These are phyloP conservation scores for Sciurus carolinensis DNA, from an alignment of 2,797 vertebrate genomes.

Conservation along the genomic window DNA sequence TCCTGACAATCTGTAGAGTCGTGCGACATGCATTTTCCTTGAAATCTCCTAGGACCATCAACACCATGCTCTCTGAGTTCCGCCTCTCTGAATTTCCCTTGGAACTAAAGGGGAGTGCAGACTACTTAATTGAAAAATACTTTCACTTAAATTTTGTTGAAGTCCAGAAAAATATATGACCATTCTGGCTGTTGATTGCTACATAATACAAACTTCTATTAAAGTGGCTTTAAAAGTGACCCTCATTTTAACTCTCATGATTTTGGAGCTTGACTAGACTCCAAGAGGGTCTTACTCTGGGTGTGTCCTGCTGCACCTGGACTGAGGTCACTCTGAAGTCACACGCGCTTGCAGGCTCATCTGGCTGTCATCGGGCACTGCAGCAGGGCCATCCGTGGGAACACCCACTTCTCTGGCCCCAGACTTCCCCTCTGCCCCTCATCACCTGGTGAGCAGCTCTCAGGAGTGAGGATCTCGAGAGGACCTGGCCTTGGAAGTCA, in stretches of 20 bases:
- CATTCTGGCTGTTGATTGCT: background rate
- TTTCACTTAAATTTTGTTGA: constrained; percentile 71
- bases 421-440: background rate
- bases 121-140: constrained; percentile 34
- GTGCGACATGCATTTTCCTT: background rate
- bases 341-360: background rate
- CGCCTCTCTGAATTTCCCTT: background rate
- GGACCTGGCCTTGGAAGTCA: background rate
- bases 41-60: background rate
- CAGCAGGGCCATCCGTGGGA: no score
- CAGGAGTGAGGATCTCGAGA: background rate
- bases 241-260: background rate
- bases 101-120: background rate
- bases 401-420: accelerated
- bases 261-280: background rate
- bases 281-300: background rate
- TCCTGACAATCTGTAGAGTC: background rate
- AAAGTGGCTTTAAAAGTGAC: background rate
- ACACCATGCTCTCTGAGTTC: background rate
- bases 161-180: background rate
- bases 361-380: background rate
- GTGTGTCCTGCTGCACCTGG: no score
- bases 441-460: background rate
- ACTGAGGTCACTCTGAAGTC: background rate
- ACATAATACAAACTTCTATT: background rate